Base-by-base conservation (phyloP, 2,797 vertebrate genomes). In the Malurus leucopterus region DNA sequence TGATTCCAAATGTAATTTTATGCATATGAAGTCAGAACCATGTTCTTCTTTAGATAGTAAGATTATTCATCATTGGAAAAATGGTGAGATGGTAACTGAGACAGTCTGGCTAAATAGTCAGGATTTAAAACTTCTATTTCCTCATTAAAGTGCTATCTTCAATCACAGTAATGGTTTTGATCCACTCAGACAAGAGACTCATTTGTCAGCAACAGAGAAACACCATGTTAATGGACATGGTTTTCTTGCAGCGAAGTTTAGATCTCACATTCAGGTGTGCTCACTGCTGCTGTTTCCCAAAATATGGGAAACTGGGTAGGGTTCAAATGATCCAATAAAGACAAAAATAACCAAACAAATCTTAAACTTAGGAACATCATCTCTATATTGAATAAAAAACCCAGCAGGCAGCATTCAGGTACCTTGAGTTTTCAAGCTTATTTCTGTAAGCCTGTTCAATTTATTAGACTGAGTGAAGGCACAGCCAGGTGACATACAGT, bases 101-200 rank as follows among this genome's bases (percentile, higher is more conserved):
- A 82, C 36, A 81, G 47, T 38, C 34, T 82, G 70, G 38, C 71
- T 77, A 70, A 79, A 78, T 82, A 62, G 75, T 51, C 23, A 53
- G 16, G 70, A 84, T 77, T 92, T 80, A 80, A 93, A 91, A 89
- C 57, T 80, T 88, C n/a, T 69, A 26, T 76, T 88, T 93, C 41
- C 81, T 91, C 32, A 81, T 46, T 54, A 69, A 88, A 54, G 6
- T 71, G 40, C 38, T 87, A 91, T 77, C 64, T 86, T 91, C 38
- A 89, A 43, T 67, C 49, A 58, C n/a, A 50, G 29, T 14, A 85
- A 88, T 59, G 54, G 44, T 38, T 93, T 89, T 79, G 44, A 54
- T 20, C 19, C 2, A 2, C 43, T 64, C 75, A 81, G 65, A 59
- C 34, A 72, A 36, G 12, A 61, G 34, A 53, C 13, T 65, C 22